phyloP scores from a whole-genome alignment of 2,888 invertebrate species.

The Rhagonycha fulva region DNA sequence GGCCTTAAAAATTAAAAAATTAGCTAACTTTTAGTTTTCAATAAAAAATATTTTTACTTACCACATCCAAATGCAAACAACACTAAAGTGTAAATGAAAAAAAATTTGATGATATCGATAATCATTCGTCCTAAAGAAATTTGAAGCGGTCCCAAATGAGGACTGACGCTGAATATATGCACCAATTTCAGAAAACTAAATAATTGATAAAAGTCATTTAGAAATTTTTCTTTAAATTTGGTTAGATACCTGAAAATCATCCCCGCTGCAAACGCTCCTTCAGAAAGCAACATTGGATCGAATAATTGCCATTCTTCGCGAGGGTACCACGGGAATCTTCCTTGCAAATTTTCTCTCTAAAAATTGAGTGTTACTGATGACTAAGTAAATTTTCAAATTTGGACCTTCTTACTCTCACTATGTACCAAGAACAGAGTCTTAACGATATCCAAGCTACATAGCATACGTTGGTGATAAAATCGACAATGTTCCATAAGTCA shows the following conservation, averaged over 20 bases:
- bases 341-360: conserved; percentile 65
- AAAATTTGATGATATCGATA: conserved; percentile 90
- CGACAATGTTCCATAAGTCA: conserved; percentile 97
- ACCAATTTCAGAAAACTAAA: conserved; percentile 86
- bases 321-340: conserved; percentile 74
- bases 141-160: conserved; percentile 89
- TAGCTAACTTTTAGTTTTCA: not conserved
- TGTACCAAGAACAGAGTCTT: conserved; percentile 84
- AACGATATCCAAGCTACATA: conserved; percentile 93
- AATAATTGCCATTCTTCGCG: conserved; percentile 90
- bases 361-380: conserved; percentile 78
- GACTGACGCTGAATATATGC: conserved; percentile 91
- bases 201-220: conserved; percentile 18
- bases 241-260: conserved; percentile 87
- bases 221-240: conserved; percentile 13
- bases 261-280: conserved; percentile 92
- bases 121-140: conserved; percentile 89
- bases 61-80: conserved; percentile 93
- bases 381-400: conserved; percentile 63
- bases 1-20: conserved; percentile 53
- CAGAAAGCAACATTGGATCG: conserved; percentile 91
- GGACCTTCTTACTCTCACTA: conserved; percentile 74
- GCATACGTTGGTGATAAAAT: conserved; percentile 94
- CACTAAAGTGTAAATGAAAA: conserved; percentile 85
- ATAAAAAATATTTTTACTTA: conserved; percentile 48